Evolutionary conservation across 2,797 vertebrate genomes (phyloP).

Genomic region (Ctenopoma multispine): DNA sequence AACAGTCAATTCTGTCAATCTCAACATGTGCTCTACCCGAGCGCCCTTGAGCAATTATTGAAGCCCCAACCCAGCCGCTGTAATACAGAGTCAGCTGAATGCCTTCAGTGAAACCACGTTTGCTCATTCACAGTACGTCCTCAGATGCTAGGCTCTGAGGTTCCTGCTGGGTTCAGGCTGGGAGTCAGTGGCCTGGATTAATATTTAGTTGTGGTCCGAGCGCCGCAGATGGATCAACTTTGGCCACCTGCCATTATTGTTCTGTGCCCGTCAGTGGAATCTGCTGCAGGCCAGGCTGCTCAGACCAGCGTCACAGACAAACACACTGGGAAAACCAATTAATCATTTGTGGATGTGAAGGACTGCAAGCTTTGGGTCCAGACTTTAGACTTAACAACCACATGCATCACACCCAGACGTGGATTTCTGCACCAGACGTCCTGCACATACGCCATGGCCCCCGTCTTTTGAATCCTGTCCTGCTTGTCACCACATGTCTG

Average conservation of each 20-base stretch:
- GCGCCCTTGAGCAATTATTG: not conserved
- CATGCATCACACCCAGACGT: not conserved
- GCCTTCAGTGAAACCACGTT: not conserved
- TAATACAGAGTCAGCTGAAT: not conserved
- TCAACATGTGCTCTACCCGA: not conserved
- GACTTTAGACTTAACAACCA: not conserved
- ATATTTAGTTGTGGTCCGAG: constrained; percentile 11
- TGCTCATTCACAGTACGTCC: constrained; percentile 5
- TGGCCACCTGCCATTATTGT: constrained; percentile 57
- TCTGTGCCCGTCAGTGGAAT: constrained; percentile 40
- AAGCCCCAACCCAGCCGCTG: not conserved
- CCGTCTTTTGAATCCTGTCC: too few species aligned
- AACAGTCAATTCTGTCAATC: constrained; percentile 6
- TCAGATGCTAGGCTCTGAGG: not conserved
- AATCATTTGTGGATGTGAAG: constrained; percentile 23
- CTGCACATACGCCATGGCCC: too few species aligned
- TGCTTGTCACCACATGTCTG: too few species aligned
- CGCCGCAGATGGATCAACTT: constrained; percentile 37
- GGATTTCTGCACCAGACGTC: too few species aligned
- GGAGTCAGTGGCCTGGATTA: constrained; percentile 47
- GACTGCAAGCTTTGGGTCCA: not conserved
- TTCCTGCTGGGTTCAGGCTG: constrained; percentile 9
- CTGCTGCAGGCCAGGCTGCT: constrained; percentile 45
- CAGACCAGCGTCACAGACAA: constrained; percentile 18
- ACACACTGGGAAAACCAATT: constrained; percentile 58